phyloP scores from a whole-genome alignment of 2,113 vertebrate species.

The Platichthys flesus region DNA sequence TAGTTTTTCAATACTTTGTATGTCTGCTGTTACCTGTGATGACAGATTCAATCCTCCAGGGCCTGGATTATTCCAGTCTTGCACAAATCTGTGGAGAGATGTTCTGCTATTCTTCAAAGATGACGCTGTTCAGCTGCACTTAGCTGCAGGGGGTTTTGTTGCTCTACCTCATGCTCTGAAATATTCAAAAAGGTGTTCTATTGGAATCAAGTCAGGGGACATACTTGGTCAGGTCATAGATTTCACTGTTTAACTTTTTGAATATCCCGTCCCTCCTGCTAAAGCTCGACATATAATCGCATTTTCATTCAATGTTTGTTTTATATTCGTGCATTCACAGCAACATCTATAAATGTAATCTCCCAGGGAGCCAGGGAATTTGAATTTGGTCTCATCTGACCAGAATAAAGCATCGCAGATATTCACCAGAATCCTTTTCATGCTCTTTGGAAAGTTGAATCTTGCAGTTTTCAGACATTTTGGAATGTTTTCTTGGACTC shows the following conservation, averaged over 20 bases:
- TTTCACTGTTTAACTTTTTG: no score
- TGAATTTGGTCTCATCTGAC: no score
- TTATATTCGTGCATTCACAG: no score
- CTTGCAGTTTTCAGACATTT: no score
- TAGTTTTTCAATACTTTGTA: not conserved
- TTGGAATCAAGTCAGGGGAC: not conserved
- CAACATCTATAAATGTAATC: not conserved
- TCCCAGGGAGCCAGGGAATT: not conserved
- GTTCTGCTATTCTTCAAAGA: constrained; percentile 2
- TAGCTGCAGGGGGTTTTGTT: not conserved
- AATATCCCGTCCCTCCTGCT: not conserved
- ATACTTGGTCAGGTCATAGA: not conserved
- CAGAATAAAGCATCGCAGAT: no score
- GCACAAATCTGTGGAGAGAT: constrained; percentile 1
- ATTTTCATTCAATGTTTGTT: not conserved
- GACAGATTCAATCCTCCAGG: not conserved
- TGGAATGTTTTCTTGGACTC: no score
- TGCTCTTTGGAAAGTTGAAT: no score
- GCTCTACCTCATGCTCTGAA: not conserved
- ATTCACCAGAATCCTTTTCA: no score
- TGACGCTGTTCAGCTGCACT: not conserved
- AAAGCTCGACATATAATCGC: not conserved
- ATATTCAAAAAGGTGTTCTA: not conserved
- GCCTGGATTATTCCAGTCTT: not conserved
- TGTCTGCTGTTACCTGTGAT: not conserved